phyloP scores from a whole-genome alignment of 1,140 invertebrate genomes.

The Tetraneura akinire region DNA sequence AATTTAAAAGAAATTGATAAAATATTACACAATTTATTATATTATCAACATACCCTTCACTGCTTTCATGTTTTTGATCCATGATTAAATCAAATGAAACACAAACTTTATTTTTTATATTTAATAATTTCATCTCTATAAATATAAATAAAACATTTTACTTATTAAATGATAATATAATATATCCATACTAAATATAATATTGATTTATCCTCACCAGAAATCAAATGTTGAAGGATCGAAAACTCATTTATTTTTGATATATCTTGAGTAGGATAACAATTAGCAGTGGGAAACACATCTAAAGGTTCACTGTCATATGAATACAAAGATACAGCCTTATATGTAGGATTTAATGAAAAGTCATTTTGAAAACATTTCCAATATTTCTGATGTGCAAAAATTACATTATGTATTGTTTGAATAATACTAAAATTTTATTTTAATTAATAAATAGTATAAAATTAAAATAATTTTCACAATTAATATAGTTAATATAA shows the following conservation, averaged over 20 bases:
- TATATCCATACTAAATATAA: background rate
- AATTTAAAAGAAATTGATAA: no score
- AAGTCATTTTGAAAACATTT: constrained; percentile 69
- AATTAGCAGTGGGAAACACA: constrained; percentile 31
- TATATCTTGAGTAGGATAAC: constrained; percentile 30
- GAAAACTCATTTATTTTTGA: constrained; percentile 42
- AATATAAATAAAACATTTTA: constrained; percentile 55
- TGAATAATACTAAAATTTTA: constrained; percentile 67
- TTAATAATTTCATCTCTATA: constrained; percentile 68
- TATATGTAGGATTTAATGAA: background rate
- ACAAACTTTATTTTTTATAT: constrained; percentile 66
- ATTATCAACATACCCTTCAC: constrained; percentile 61
- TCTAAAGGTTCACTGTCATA: constrained; percentile 28
- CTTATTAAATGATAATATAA: background rate
- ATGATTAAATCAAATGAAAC: constrained; percentile 79
- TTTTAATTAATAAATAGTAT: constrained; percentile 11
- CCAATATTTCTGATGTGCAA: constrained; percentile 78
- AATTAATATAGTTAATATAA: background rate
- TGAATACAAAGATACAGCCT: constrained; percentile 28
- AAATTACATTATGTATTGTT: constrained; percentile 81
- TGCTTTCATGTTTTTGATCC: constrained; percentile 70
- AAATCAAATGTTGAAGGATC: constrained; percentile 40
- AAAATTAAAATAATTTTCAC: background rate
- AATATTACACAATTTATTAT: no score
- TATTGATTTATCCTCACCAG: constrained; percentile 11